These are phyloP conservation scores for Rotaria sp. DNA, from an alignment of 2,888 invertebrate species.

Conservation along the genomic window DNA sequence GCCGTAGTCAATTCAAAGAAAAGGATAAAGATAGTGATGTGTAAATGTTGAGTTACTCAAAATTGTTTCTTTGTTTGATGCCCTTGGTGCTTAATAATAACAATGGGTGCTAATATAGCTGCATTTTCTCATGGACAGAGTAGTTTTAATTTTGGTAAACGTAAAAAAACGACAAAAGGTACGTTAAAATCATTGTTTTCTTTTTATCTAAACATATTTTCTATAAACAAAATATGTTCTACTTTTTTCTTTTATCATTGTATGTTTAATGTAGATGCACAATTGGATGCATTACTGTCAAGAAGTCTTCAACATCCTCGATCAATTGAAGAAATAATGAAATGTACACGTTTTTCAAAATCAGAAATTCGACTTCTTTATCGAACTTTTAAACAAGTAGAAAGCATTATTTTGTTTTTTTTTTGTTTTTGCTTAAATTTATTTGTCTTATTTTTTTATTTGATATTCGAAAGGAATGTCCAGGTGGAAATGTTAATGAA, in stretches of 20 bases:
- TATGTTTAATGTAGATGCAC: neutral
- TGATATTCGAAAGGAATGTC: constrained; percentile 53
- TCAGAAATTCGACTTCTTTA: constrained; percentile 85
- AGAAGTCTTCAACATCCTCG: constrained; percentile 25
- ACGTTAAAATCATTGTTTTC: too few relatives aligned
- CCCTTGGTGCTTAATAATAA: neutral
- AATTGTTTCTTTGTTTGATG: neutral
- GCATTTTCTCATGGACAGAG: neutral
- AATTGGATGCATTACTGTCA: neutral
- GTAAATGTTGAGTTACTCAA: neutral
- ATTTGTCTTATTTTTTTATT: too few relatives aligned
- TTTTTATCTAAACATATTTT: too few relatives aligned
- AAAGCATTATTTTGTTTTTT: constrained; percentile 25
- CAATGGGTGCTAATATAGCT: constrained; percentile 6
- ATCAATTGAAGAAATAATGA: constrained; percentile 38
- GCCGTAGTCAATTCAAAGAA: neutral
- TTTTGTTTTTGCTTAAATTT: too few relatives aligned
- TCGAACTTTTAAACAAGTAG: constrained; percentile 86
- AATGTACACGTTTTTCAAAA: constrained; percentile 63
- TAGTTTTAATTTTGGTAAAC: constrained; percentile 2
- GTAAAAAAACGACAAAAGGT: neutral
- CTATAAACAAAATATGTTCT: too few relatives aligned
- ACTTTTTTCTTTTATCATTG: too few relatives aligned
- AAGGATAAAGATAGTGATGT: neutral
- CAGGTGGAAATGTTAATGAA: constrained; percentile 86